Conservation (phyloP, 92 coral and sea anemone genomes). For the Micromussa lordhowensis region DNA sequence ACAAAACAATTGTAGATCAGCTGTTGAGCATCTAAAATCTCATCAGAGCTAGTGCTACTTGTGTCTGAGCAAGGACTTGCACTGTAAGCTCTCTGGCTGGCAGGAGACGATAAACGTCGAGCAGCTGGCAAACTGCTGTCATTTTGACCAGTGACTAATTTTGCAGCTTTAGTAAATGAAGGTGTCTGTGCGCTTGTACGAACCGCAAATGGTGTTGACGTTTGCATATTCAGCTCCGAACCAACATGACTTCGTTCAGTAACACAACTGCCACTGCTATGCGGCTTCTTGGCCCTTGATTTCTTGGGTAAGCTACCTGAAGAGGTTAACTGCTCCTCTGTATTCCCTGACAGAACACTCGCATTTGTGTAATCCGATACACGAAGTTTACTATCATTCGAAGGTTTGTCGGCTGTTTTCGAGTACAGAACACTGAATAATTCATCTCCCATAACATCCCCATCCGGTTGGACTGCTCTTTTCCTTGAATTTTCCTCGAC, state of each 20-base stretch:
- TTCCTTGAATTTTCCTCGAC: neutral
- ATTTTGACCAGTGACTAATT: neutral
- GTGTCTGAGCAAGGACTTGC: constrained; percentile 41
- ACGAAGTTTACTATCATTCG: constrained; percentile 6
- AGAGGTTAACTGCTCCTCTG: neutral
- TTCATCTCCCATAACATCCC: constrained; percentile 17
- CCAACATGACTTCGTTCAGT: neutral
- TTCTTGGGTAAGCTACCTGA: neutral
- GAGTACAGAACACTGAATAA: constrained; percentile 3
- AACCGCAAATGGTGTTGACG: neutral
- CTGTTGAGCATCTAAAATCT: constrained; percentile 30
- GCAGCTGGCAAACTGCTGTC: constrained; percentile 17
- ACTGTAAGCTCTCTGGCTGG: constrained; percentile 33
- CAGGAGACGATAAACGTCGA: constrained; percentile 31
- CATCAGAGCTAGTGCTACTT: constrained; percentile 46
- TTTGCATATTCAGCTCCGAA: constrained; percentile 1
- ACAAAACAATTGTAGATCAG: constrained; percentile 44
- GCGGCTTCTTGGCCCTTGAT: constrained; percentile 3
- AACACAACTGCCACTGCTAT: neutral
- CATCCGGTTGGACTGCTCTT: neutral
- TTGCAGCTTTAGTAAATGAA: neutral
- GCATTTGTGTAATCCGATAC: constrained; percentile 20
- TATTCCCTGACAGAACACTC: constrained; percentile 8
- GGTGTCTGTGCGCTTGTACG: neutral
- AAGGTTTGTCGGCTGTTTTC: constrained; percentile 1